Percentiles rank a stretch among this genome's conserved stretches.
Evolutionary conservation across 2,113 vertebrate genomes (phyloP).

Genomic region (Ailuropoda melanoleuca): DNA sequence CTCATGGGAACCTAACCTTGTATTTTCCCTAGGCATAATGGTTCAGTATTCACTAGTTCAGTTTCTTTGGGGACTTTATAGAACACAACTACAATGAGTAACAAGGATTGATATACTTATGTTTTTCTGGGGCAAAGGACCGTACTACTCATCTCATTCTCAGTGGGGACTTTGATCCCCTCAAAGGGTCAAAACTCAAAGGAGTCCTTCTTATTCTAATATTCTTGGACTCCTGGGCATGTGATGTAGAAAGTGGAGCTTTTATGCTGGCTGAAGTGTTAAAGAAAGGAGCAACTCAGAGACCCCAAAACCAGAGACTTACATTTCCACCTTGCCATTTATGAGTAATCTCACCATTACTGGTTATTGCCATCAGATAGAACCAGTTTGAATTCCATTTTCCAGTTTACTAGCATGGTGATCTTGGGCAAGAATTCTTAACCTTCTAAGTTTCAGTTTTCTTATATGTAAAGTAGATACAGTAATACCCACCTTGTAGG

Average conservation of each 20-base stretch:
- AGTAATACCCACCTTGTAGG: neutral
- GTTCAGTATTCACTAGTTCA: neutral
- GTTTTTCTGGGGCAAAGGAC: neutral
- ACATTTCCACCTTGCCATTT: neutral
- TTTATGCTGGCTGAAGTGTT: neutral
- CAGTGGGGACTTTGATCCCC: neutral
- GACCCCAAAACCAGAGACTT: neutral
- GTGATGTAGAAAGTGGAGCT: neutral
- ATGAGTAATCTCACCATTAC: neutral
- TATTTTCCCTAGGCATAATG: neutral
- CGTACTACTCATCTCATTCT: neutral
- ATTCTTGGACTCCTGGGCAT: neutral
- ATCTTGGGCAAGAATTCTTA: slow-evolving; percentile 13
- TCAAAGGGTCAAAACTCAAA: neutral
- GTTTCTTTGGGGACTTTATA: neutral
- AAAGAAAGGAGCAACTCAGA: neutral
- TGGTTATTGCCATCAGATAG: neutral
- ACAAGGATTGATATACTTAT: neutral
- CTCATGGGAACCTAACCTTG: neutral
- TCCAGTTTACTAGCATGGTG: neutral
- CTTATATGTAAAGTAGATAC: neutral
- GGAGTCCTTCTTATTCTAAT: neutral
- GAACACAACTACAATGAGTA: neutral
- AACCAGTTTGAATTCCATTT: neutral
- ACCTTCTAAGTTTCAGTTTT: slow-evolving; percentile 3